phyloP scores from a whole-genome alignment of 2,113 vertebrate genomes.

The Pelusios castaneus region DNA sequence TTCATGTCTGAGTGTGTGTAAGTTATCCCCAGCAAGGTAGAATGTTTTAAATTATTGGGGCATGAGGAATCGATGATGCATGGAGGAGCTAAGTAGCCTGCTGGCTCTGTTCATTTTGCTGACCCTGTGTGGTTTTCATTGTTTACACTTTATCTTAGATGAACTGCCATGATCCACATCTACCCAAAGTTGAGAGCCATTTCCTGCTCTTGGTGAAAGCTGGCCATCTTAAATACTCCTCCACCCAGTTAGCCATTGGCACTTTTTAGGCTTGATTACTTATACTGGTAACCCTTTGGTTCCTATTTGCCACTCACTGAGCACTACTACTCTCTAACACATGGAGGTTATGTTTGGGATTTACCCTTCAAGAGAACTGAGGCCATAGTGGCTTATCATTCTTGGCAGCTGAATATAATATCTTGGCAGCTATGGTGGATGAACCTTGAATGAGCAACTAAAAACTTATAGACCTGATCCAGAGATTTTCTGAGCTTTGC shows the following conservation, averaged over 20 bases:
- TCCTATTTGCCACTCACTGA: neutral
- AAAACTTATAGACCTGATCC: neutral
- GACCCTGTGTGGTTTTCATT: neutral
- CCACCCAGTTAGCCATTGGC: neutral
- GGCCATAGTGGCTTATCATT: neutral
- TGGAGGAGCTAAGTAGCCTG: neutral
- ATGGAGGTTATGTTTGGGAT: neutral
- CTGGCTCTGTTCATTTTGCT: neutral
- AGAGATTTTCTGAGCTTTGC: neutral
- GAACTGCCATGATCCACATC: neutral
- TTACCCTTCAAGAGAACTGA: neutral
- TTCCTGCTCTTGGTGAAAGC: neutral
- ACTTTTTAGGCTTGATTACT: neutral
- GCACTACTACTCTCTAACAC: neutral
- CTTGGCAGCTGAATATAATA: neutral
- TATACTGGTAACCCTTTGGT: neutral
- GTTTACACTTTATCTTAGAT: neutral
- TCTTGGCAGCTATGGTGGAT: neutral
- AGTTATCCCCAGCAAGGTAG: neutral
- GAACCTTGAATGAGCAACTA: neutral
- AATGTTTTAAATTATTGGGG: neutral
- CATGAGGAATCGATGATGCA: neutral
- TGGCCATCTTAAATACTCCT: neutral
- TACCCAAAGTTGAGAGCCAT: neutral
- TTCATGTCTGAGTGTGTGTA: neutral